phyloP scores from a whole-genome alignment of 2,113 vertebrate genomes.

The Rhinopithecus roxellana region DNA sequence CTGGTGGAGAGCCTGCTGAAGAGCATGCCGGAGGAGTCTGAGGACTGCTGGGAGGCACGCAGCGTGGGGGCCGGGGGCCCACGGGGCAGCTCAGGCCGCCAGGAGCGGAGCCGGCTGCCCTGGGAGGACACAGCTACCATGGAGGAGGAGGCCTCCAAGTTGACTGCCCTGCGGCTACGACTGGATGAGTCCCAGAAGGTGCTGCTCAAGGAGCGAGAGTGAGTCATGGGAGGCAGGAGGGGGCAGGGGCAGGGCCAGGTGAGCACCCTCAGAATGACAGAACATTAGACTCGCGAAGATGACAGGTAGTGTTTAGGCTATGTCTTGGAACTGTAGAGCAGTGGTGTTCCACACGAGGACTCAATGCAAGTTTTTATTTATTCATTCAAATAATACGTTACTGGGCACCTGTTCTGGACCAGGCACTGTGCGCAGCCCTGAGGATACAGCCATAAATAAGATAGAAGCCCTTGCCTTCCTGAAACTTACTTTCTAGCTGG shows the following conservation, averaged over 20 bases:
- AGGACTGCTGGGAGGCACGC: slow-evolving; percentile 90
- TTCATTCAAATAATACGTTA: not conserved
- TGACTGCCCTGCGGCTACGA: slow-evolving; percentile 94
- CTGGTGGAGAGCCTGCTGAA: slow-evolving; percentile 88
- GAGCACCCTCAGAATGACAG: not conserved
- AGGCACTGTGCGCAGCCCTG: not conserved
- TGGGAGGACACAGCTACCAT: slow-evolving; percentile 89
- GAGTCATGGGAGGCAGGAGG: slow-evolving; percentile 70
- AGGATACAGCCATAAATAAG: not conserved
- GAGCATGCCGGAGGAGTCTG: slow-evolving; percentile 85
- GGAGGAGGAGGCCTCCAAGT: slow-evolving; percentile 92
- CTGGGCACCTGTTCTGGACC: not conserved
- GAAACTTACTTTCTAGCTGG: not conserved
- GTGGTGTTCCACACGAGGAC: not conserved
- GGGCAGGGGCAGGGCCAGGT: too few species aligned
- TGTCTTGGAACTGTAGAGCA: not conserved
- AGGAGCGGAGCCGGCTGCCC: slow-evolving; percentile 91
- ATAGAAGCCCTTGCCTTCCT: not conserved
- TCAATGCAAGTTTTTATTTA: not conserved
- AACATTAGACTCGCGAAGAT: accelerated
- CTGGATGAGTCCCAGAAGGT: slow-evolving; percentile 98
- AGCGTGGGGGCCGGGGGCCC: slow-evolving; percentile 71
- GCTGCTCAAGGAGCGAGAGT: slow-evolving; percentile 93
- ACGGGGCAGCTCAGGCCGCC: slow-evolving; percentile 86
- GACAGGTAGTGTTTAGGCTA: accelerated